Conservation (phyloP, 2,888 invertebrate genomes). For the Strigamia maritima region DNA sequence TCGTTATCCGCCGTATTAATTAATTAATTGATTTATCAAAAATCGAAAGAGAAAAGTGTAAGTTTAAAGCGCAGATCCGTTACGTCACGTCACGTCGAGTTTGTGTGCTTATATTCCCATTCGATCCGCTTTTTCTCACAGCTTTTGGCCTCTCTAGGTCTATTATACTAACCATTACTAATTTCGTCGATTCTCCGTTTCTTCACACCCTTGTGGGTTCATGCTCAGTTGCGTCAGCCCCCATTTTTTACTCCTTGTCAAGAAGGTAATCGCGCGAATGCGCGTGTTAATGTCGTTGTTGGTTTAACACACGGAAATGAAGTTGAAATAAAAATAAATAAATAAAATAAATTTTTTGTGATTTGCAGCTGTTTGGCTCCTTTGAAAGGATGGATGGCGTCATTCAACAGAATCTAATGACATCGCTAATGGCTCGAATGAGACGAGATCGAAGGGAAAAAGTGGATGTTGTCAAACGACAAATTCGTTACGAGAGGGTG, state of each 20-base stretch:
- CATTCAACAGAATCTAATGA: conserved; percentile 43
- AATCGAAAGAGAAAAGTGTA: too few relatives aligned
- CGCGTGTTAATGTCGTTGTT: too few relatives aligned
- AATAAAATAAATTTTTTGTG: background rate
- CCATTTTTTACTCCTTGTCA: conserved; percentile 41
- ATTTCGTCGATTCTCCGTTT: background rate
- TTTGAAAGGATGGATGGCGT: conserved; percentile 45
- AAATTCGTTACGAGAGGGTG: conserved; percentile 47
- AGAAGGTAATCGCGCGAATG: too few relatives aligned
- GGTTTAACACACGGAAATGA: too few relatives aligned
- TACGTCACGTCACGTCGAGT: background rate
- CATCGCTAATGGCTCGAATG: conserved; percentile 40
- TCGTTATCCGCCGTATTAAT: too few relatives aligned
- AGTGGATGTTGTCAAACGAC: conserved; percentile 42
- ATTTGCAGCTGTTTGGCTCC: conserved; percentile 41
- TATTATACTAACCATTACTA: conserved; percentile 3
- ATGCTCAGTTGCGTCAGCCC: conserved; percentile 43
- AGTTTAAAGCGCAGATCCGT: background rate
- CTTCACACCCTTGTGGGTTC: conserved; percentile 35
- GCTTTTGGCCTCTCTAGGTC: background rate
- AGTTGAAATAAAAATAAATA: too few relatives aligned
- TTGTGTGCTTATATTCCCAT: background rate
- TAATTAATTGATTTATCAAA: too few relatives aligned
- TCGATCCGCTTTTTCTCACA: background rate
- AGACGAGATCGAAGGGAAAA: conserved; percentile 42